These are phyloP conservation scores for Pseudococcus jackbeardsleyi DNA, from an alignment of 2,888 invertebrate genomes.

Conservation along the genomic window DNA sequence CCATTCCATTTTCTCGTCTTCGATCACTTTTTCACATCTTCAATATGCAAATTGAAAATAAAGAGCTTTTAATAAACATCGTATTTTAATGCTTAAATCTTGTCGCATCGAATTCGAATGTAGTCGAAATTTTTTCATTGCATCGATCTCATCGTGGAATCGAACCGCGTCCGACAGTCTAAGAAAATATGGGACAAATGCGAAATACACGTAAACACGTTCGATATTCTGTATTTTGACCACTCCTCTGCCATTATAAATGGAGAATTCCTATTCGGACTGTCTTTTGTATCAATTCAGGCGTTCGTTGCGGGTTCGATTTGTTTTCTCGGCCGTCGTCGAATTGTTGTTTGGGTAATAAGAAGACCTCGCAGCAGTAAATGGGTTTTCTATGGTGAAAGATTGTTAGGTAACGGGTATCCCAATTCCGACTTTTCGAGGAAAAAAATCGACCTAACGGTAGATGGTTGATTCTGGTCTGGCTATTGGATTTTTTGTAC, in stretches of 20 bases:
- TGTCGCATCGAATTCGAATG: background rate
- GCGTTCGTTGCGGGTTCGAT: background rate
- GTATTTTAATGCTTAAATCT: background rate
- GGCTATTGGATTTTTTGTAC: background rate
- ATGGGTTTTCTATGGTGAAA: background rate
- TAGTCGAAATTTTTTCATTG: background rate
- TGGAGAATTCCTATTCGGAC: background rate
- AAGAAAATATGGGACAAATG: slow-evolving; percentile 17
- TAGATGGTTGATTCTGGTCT: background rate
- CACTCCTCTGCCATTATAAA: background rate
- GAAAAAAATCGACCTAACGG: background rate
- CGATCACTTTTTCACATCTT: background rate
- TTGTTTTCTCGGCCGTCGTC: background rate
- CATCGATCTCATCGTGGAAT: background rate
- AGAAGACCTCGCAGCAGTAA: background rate
- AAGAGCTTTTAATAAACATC: background rate
- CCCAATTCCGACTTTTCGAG: background rate
- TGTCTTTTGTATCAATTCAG: background rate
- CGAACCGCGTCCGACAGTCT: background rate
- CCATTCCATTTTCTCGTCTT: background rate
- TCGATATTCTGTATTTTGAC: background rate
- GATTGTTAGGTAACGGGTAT: background rate
- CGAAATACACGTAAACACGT: background rate
- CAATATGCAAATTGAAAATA: background rate
- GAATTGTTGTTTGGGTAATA: background rate